phyloP scores from a whole-genome alignment of 1,140 invertebrate genomes.

The Gonioctena quinquepunctata region DNA sequence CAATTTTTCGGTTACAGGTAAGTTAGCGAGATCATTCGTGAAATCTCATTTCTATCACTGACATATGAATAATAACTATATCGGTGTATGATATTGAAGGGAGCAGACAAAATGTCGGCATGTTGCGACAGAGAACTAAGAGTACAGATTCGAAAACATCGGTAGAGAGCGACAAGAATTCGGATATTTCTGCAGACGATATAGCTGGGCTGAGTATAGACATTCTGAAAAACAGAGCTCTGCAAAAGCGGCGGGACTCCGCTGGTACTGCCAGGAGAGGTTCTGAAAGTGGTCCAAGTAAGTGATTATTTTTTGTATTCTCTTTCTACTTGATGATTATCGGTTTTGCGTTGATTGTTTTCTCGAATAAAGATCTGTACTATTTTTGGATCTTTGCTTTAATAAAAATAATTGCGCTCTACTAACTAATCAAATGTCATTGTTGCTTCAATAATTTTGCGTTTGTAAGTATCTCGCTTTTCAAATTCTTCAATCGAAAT shows the following conservation, averaged over 20 bases:
- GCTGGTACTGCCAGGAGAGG: conserved; percentile 53
- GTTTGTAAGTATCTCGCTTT: too few species aligned
- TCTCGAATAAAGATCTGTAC: neutral
- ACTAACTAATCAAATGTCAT: neutral
- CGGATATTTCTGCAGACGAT: conserved; percentile 48
- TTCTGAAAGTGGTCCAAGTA: conserved; percentile 58
- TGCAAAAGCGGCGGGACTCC: conserved; percentile 46
- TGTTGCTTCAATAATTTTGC: neutral
- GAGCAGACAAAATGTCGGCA: conserved; percentile 41
- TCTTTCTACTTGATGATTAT: neutral
- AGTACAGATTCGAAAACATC: conserved; percentile 53
- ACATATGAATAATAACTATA: too few species aligned
- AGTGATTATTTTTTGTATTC: neutral
- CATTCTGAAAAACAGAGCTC: conserved; percentile 39
- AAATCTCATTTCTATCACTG: too few species aligned
- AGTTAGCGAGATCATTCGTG: conserved; percentile 20
- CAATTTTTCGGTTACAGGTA: conserved; percentile 52
- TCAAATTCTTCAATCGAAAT: too few species aligned
- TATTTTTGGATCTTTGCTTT: neutral
- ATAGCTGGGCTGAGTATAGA: conserved; percentile 45
- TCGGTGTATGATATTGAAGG: too few species aligned
- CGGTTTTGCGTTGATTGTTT: neutral
- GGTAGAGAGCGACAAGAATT: conserved; percentile 37
- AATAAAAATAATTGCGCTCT: neutral
- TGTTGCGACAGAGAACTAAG: conserved; percentile 44